phyloP scores from a whole-genome alignment of 1,140 invertebrate species.

The Drosophila nigrodunni region DNA sequence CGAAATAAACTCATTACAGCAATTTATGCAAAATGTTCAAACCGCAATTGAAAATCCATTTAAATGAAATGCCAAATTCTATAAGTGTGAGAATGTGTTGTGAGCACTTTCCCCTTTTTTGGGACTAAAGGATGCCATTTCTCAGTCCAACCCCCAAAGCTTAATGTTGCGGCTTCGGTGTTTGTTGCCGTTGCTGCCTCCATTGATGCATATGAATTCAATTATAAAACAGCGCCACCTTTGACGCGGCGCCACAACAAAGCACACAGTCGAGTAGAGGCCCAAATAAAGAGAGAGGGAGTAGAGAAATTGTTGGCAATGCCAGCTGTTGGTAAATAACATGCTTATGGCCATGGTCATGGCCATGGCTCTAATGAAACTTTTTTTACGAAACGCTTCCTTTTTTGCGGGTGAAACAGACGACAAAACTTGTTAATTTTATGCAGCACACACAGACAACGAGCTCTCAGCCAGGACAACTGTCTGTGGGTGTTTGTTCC shows the following conservation, averaged over 20 bases:
- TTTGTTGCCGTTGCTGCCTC: constrained; percentile 47
- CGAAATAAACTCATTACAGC: constrained; percentile 79
- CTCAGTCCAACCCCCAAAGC: constrained; percentile 21
- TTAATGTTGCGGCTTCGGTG: constrained; percentile 36
- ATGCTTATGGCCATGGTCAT: constrained; percentile 50
- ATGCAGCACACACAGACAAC: constrained; percentile 69
- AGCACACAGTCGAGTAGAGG: neutral
- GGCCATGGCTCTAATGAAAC: constrained; percentile 70
- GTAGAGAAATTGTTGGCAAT: constrained; percentile 28
- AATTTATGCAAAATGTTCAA: constrained; percentile 84
- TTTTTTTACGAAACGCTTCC: constrained; percentile 45
- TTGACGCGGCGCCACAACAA: constrained; percentile 58
- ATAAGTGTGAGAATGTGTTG: constrained; percentile 31
- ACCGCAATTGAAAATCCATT: constrained; percentile 84
- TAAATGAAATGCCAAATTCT: constrained; percentile 75
- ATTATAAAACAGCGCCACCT: constrained; percentile 81
- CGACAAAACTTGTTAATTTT: constrained; percentile 81
- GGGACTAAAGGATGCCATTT: constrained; percentile 17
- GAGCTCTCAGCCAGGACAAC: constrained; percentile 32
- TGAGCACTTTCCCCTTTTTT: constrained; percentile 7
- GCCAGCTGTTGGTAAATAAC: constrained; percentile 59
- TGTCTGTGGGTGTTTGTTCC: constrained; percentile 50
- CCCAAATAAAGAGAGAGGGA: neutral
- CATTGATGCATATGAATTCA: constrained; percentile 84
- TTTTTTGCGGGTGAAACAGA: neutral